Base-by-base conservation (phyloP, 2,888 invertebrate genomes). In the Synanthedon andrenaeformis region DNA sequence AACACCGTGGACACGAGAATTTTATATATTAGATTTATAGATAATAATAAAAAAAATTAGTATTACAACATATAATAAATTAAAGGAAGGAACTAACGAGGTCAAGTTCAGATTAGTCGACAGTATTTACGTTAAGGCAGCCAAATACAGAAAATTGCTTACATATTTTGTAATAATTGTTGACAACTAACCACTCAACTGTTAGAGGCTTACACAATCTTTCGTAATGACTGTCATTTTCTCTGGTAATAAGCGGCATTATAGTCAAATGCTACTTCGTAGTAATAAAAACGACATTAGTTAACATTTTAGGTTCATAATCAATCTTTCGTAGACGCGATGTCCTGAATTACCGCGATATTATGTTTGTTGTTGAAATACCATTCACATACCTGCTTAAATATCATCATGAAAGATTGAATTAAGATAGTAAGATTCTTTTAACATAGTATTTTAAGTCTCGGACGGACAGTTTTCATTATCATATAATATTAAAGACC, bases 21-120 rank as follows among this genome's bases (percentile, higher is more conserved):
- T n/a, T n/a, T n/a, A n/a, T n/a, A n/a, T n/a, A n/a, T n/a, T n/a
- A n/a, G n/a, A n/a, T n/a, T n/a, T n/a, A n/a, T n/a, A n/a, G n/a
- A n/a, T n/a, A n/a, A n/a, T n/a, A n/a, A n/a, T n/a, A n/a, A n/a
- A 23, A 23, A 23, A 23, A 23, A 23, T 8, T 35, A 8, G 1
- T 35, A 35, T 35, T 35, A 35, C 35, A 35, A 23, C 23, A 23
- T 1, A 23, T 5, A 35, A 35, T 10, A 35, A 8, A 35, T 10
- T 35, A 10, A 35, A 35, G 8, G 35, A 35, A 35, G 10, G 35
- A 35, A 35, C 35, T 52, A 62, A 56, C 48, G 52, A 51, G 63
- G 63, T 64, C 63, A 63, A 62, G 55, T 53, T 58, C 52, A 49
- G 8, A 23, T 23, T 23, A 23, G 51, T 58, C 50, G 52, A 54